phyloP scores from a whole-genome alignment of 2,888 invertebrate genomes.

The Ligdia adustata region DNA sequence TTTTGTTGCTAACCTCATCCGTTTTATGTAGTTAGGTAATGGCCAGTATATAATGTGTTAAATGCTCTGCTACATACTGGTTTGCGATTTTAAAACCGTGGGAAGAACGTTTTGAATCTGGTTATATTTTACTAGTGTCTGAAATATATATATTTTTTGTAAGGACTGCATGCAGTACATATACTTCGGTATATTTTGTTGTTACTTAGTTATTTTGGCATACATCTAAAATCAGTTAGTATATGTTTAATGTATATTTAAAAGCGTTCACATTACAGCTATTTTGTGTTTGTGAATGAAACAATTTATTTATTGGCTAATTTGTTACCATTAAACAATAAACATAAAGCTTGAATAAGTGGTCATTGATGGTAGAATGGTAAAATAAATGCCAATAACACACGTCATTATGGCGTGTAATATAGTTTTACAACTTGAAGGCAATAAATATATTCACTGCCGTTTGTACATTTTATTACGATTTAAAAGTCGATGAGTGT shows the following conservation, averaged over 20 bases:
- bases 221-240: no score
- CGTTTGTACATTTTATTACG: constrained; percentile 82
- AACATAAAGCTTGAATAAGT: constrained; percentile 71
- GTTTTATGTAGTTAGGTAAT: constrained; percentile 45
- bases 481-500: constrained; percentile 82
- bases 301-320: constrained; percentile 51
- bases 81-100: constrained; percentile 43
- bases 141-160: no score
- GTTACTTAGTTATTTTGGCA: no score
- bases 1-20: constrained; percentile 44
- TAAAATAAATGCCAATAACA: constrained; percentile 80
- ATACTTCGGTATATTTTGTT: no score
- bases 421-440: constrained; percentile 82
- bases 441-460: constrained; percentile 83
- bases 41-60: constrained; percentile 44
- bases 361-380: constrained; percentile 76
- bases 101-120: constrained; percentile 37
- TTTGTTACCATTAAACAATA: constrained; percentile 73
- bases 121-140: constrained; percentile 4
- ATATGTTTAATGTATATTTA: no score
- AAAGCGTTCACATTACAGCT: no score
- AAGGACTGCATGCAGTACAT: no score
- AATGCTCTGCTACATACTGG: constrained; percentile 34
- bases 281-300: no score
- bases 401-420: constrained; percentile 81